Evolutionary conservation across 2,113 vertebrate genomes (phyloP).

Genomic region (Oreotragus oreotragus): DNA sequence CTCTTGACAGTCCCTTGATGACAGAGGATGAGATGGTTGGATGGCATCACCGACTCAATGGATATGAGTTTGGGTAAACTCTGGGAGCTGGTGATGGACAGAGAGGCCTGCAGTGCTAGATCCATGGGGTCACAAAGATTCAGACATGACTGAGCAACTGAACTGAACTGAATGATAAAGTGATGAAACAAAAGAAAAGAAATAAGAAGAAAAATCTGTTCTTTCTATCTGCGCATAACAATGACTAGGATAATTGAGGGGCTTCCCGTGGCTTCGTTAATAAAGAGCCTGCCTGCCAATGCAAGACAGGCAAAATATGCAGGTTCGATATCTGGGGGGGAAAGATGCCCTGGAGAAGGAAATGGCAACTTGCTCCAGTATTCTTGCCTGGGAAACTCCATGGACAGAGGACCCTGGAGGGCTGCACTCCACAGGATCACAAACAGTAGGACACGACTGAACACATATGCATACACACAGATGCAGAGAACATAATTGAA

Average conservation of each 20-base stretch:
- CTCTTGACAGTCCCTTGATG: too few relatives aligned
- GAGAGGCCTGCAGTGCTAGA: too few relatives aligned
- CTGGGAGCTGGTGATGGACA: not conserved
- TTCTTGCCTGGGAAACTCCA: not conserved
- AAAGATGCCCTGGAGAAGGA: not conserved
- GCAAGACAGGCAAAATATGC: not conserved
- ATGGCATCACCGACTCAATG: not conserved
- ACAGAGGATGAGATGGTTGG: too few relatives aligned
- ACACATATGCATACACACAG: rapidly evolving
- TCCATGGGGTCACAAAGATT: not conserved
- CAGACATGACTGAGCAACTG: not conserved
- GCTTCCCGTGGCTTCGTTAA: not conserved
- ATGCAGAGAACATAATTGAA: not conserved
- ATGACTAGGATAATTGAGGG: not conserved
- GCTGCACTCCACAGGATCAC: not conserved
- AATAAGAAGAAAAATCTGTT: not conserved
- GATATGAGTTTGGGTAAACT: not conserved
- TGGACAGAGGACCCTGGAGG: not conserved
- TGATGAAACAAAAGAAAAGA: not conserved
- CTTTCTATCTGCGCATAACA: not conserved
- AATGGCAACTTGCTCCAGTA: not conserved
- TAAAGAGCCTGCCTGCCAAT: not conserved
- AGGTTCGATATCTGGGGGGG: not conserved
- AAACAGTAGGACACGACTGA: not conserved
- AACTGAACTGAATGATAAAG: not conserved